These are phyloP conservation scores for Neuroscelio doddi DNA, from an alignment of 2,888 invertebrate species.

Conservation along the genomic window DNA sequence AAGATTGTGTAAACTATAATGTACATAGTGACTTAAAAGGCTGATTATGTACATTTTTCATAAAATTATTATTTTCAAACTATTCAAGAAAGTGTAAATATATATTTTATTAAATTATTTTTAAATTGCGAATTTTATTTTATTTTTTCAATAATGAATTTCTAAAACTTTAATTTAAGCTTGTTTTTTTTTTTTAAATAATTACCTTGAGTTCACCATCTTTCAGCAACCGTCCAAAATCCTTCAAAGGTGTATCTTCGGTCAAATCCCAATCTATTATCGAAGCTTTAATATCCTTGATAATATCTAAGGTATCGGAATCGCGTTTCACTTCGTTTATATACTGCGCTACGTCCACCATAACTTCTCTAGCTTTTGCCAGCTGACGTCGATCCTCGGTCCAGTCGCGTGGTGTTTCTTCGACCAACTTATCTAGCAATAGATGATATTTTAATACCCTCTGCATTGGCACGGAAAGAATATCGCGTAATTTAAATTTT, in stretches of 20 bases:
- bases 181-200: constrained; percentile 5
- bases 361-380: constrained; percentile 92
- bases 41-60: too few relatives aligned
- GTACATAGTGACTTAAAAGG: too few relatives aligned
- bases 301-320: constrained; percentile 91
- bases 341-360: constrained; percentile 97
- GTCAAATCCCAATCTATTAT: constrained; percentile 89
- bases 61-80: too few relatives aligned
- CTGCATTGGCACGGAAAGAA: constrained; percentile 98
- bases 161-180: too few relatives aligned
- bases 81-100: too few relatives aligned
- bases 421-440: constrained; percentile 89
- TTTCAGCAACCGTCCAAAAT: constrained; percentile 92
- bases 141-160: too few relatives aligned
- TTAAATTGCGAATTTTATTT: too few relatives aligned
- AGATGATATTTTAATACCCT: constrained; percentile 97
- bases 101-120: too few relatives aligned
- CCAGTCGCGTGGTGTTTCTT: constrained; percentile 88
- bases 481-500: constrained; percentile 94
- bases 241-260: constrained; percentile 85
- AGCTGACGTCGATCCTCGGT: constrained; percentile 89
- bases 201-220: constrained; percentile 92
- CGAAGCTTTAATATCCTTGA: constrained; percentile 89
- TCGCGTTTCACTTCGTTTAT: constrained; percentile 99
- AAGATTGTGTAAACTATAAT: too few relatives aligned